Base-by-base conservation (phyloP, 2,797 vertebrate genomes). In the Phataginus tetradactyla region DNA sequence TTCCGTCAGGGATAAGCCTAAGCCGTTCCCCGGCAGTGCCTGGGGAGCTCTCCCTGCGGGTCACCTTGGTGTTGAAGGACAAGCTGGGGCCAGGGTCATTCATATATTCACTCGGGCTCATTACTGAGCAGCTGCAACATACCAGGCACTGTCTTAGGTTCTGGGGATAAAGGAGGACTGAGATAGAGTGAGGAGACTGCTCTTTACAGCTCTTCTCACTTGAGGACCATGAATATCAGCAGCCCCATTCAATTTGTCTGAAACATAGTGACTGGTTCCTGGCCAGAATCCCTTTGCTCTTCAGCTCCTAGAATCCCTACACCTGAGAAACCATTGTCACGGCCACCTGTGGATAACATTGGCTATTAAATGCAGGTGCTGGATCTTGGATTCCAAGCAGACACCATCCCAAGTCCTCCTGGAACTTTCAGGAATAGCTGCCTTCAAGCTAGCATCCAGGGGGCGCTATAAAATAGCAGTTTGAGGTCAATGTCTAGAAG, bases 391-490 rank as follows among this genome's bases (percentile, higher is more conserved):
- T 51, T 87, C 49, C 32, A 80, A 78, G 86, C 13, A 91, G 85
- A 93, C 29, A 61, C 49, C 68, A 57, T 66, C 49, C 53, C 34
- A 75, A 51, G 64, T 93, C 81, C 18, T 4, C 74, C 23, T 55
- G 81, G 94, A 86, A 72, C 34, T 92, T 93, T 87, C 63, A 59
- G 69, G 64, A 68, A 13, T 63, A 81, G 51, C 79, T 80, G 59
- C 75, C 84, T 81, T 90, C 27, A 34, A 61, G 91, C 63, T 42
- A 81, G 91, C 64, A 71, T 95, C 88, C 93, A 53, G 64, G 23
- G 68, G 84, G 51, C 29, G 71, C 66, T 53, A 14, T 66, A 15
- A 29, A 69, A 51, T 29, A 90, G 77, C 90, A 84, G 64, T 80
- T 79, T 93, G 72, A 84, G 37, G 17, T 94, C 64, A 80, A 64